Evolutionary conservation across 2,888 invertebrate species (phyloP).

Genomic region (Rhamnusium bicolor): DNA sequence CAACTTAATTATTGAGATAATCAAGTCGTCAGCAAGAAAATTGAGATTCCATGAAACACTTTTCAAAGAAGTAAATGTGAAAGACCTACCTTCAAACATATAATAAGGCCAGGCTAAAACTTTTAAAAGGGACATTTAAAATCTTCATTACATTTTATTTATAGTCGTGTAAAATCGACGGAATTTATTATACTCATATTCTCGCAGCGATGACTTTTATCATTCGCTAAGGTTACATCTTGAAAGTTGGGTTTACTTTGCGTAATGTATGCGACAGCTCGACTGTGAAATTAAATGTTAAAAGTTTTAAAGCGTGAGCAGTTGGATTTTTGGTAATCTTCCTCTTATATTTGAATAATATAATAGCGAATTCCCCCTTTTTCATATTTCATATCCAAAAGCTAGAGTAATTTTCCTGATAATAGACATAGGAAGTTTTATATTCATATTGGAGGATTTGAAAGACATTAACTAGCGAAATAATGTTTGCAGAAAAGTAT

Average conservation of each 20-base stretch:
- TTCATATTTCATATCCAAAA: slow-evolving; percentile 14
- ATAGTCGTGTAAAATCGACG: slow-evolving; percentile 38
- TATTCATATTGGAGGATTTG: too few species aligned
- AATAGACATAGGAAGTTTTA: neutral
- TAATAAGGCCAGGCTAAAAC: neutral
- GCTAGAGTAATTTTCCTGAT: neutral
- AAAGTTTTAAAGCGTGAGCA: slow-evolving; percentile 55
- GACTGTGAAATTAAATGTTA: slow-evolving; percentile 65
- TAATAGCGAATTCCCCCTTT: slow-evolving; percentile 8
- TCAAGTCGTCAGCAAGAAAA: neutral
- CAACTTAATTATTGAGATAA: too few species aligned
- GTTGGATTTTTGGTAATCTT: slow-evolving; percentile 33
- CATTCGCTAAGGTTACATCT: slow-evolving; percentile 49
- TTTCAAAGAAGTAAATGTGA: neutral
- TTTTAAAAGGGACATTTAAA: slow-evolving; percentile 12
- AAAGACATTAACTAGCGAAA: too few species aligned
- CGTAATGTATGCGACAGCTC: slow-evolving; percentile 57
- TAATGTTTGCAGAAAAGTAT: too few species aligned
- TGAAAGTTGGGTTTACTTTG: slow-evolving; percentile 47
- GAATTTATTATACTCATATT: slow-evolving; percentile 58
- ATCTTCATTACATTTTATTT: slow-evolving; percentile 26
- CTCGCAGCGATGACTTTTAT: slow-evolving; percentile 53
- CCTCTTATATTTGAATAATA: slow-evolving; percentile 22
- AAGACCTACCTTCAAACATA: neutral
- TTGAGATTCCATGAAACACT: neutral